These are phyloP conservation scores for Rhincodon typus DNA, from an alignment of 2,797 vertebrate species.

Conservation along the genomic window DNA sequence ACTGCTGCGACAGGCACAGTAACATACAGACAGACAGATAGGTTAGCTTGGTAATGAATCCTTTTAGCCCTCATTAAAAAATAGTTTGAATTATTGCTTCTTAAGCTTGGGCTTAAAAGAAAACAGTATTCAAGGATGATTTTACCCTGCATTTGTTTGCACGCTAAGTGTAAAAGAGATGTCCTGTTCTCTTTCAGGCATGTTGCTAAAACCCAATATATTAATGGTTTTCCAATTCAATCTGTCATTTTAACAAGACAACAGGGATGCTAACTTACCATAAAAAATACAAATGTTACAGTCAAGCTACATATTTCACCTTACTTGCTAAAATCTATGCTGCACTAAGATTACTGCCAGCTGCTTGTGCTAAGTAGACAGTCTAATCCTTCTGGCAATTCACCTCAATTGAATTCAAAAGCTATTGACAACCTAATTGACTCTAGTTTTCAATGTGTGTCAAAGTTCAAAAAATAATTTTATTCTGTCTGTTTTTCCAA, in stretches of 20 bases:
- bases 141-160: constrained; percentile 13
- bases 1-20: neutral
- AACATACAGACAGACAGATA: constrained; percentile 26
- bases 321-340: constrained; percentile 32
- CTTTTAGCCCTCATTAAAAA: constrained; percentile 35
- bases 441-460: neutral
- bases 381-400: constrained; percentile 29
- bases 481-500: neutral
- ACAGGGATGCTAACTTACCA: constrained; percentile 37
- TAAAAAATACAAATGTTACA: constrained; percentile 38
- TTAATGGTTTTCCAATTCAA: constrained; percentile 38
- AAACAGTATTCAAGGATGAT: neutral
- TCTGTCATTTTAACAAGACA: constrained; percentile 38
- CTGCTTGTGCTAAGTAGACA: constrained; percentile 22
- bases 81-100: constrained; percentile 34
- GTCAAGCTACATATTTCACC: constrained; percentile 34
- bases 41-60: constrained; percentile 26
- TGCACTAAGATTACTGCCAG: constrained; percentile 23
- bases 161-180: constrained; percentile 23
- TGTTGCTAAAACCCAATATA: constrained; percentile 33
- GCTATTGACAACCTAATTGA: neutral
- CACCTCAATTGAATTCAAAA: constrained; percentile 22
- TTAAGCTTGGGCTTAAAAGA: constrained; percentile 10
- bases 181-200: constrained; percentile 30
- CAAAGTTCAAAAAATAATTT: neutral